Percentiles rank a stretch among this genome's conserved stretches.
phyloP scores from a whole-genome alignment of 2,113 vertebrate genomes.

The Ictalurus punctatus region DNA sequence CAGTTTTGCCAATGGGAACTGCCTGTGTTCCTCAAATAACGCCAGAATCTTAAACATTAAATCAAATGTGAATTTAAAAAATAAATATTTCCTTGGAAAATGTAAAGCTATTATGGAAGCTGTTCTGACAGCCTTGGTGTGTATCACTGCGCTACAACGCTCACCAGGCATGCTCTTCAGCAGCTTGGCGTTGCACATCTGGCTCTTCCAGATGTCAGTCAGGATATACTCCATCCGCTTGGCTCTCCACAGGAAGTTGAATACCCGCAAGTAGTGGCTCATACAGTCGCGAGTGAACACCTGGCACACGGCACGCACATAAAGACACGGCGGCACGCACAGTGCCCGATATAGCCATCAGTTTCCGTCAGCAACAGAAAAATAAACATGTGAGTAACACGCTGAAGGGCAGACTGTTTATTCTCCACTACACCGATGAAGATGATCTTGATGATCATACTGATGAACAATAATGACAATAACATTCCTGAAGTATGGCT shows the following conservation, averaged over 20 bases:
- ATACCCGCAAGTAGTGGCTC: slow-evolving; percentile 94
- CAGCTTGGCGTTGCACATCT: slow-evolving; percentile 97
- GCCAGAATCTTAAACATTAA: neutral
- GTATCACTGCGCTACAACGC: neutral
- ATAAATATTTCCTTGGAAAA: neutral
- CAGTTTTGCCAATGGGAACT: neutral
- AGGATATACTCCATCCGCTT: slow-evolving; percentile 98
- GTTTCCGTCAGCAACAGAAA: slow-evolving; percentile 27
- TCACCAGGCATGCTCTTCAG: slow-evolving; percentile 91
- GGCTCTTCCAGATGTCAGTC: slow-evolving; percentile 98
- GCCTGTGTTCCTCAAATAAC: neutral
- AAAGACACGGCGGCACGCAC: slow-evolving; percentile 1
- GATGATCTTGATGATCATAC: neutral
- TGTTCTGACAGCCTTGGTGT: neutral
- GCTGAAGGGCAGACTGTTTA: slow-evolving; percentile 1
- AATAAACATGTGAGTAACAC: neutral
- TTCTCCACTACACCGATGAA: neutral
- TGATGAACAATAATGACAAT: neutral
- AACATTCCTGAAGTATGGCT: neutral
- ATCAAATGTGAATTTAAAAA: neutral
- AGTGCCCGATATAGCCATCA: neutral
- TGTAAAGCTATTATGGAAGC: neutral
- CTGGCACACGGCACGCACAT: slow-evolving; percentile 62
- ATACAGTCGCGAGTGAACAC: slow-evolving; percentile 98
- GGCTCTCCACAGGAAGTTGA: slow-evolving; percentile 96